Evolutionary conservation across 2,888 invertebrate species (phyloP).

Genomic region (Junonia oenone): DNA sequence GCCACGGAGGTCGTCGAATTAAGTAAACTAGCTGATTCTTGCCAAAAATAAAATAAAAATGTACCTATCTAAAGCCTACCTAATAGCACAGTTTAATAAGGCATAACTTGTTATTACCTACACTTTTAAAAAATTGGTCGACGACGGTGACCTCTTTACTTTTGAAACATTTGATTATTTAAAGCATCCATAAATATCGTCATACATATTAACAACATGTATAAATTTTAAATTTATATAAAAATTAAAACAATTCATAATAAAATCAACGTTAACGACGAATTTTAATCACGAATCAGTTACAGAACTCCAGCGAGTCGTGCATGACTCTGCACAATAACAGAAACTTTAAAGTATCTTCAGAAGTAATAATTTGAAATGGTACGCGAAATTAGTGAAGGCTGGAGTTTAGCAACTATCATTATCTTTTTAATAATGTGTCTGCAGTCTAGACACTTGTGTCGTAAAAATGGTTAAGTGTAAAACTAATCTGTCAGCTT

Average conservation of each 20-base stretch:
- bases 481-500: neutral
- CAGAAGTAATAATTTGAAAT: constrained; percentile 7
- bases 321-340: constrained; percentile 10
- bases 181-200: too few species aligned
- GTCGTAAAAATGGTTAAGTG: constrained; percentile 13
- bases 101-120: too few species aligned
- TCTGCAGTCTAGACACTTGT: constrained; percentile 23
- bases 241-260: neutral
- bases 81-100: too few species aligned
- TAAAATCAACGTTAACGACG: neutral
- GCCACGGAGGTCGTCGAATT: too few species aligned
- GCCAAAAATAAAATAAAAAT: too few species aligned
- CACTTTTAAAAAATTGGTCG: too few species aligned
- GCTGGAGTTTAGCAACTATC: constrained; percentile 15
- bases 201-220: too few species aligned
- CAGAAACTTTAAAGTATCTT: constrained; percentile 7
- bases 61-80: too few species aligned
- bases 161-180: too few species aligned
- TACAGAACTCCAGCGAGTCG: neutral
- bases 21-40: too few species aligned
- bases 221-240: too few species aligned
- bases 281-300: neutral
- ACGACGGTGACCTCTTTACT: too few species aligned
- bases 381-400: constrained; percentile 15
- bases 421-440: constrained; percentile 23